Percentiles rank a stretch among this genome's conserved stretches.
These are phyloP conservation scores for Trogon surrucura DNA, from an alignment of 2,113 vertebrate genomes.

Conservation along the genomic window DNA sequence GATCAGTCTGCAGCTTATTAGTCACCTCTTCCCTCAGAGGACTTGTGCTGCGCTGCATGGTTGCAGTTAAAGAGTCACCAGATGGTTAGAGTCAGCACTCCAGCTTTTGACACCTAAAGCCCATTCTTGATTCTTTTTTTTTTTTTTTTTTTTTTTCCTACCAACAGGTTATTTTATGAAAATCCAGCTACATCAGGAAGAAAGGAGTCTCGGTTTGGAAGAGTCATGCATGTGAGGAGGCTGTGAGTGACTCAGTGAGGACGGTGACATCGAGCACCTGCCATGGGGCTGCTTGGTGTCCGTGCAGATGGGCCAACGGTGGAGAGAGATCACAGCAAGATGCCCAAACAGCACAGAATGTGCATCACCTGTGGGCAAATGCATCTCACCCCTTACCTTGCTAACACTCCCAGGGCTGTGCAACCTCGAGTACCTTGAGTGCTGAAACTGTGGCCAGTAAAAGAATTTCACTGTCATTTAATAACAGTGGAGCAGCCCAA, in stretches of 20 bases:
- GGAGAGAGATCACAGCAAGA: fast-evolving
- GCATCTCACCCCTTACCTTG: not conserved
- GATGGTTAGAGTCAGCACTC: not conserved
- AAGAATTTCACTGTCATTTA: not conserved
- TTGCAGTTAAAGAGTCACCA: not conserved
- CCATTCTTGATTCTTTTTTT: no score
- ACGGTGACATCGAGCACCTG: not conserved
- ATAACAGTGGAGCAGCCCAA: not conserved
- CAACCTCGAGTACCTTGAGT: fast-evolving
- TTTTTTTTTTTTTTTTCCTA: not conserved
- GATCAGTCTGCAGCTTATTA: conserved; percentile 1
- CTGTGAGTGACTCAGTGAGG: fast-evolving
- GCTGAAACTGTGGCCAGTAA: fast-evolving
- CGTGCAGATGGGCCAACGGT: fast-evolving
- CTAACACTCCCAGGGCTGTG: not conserved
- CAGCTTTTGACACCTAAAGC: not conserved
- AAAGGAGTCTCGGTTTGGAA: not conserved
- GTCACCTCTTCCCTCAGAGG: not conserved
- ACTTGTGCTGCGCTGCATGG: not conserved
- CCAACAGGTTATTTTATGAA: not conserved
- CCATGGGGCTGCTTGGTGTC: not conserved
- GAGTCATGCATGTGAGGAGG: not conserved
- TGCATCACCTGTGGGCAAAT: not conserved
- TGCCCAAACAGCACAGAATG: not conserved
- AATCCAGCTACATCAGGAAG: not conserved